These are phyloP conservation scores for Geotrypetes seraphini DNA, from an alignment of 2,797 vertebrate species.

Conservation along the genomic window DNA sequence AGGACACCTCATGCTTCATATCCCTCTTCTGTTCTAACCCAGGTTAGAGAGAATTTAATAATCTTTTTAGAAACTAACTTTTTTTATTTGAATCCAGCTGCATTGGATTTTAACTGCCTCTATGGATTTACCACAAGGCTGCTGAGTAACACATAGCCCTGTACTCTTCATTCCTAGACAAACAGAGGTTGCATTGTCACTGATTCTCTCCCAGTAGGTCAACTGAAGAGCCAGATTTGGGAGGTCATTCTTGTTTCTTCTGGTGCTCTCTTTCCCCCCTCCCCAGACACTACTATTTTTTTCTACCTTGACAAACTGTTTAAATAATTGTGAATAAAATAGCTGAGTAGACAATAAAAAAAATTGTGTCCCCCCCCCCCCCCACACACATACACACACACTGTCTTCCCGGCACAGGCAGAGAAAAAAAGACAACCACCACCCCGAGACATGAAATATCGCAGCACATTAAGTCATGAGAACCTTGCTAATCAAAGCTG, in stretches of 20 bases:
- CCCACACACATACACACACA: no score
- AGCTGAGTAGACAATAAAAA: conserved; percentile 49
- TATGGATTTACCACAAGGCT: conserved; percentile 40
- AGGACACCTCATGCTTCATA: no score
- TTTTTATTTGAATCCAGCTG: conserved; percentile 22
- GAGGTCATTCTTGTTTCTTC: no score
- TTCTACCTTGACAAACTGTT: conserved; percentile 61
- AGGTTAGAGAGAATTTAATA: no score
- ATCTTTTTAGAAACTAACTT: no score
- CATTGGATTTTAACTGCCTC: no score
- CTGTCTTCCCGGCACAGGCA: neutral
- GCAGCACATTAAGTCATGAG: conserved; percentile 50
- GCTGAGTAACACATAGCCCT: conserved; percentile 33
- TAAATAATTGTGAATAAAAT: conserved; percentile 63
- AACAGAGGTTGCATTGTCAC: conserved; percentile 29
- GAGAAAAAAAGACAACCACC: conserved; percentile 34
- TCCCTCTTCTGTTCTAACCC: no score
- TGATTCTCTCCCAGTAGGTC: conserved; percentile 13
- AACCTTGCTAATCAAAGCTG: conserved; percentile 55
- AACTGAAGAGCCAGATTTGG: conserved; percentile 36
- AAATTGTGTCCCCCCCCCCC: conserved; percentile 40
- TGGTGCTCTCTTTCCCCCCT: no score
- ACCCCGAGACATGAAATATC: conserved; percentile 50
- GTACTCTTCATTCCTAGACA: no score
- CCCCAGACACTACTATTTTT: conserved; percentile 39